A percentile compares a stretch with the other conserved stretches of the same genome.
phyloP scores from a whole-genome alignment of 2,888 invertebrate species.

The Philonicus albiceps region DNA sequence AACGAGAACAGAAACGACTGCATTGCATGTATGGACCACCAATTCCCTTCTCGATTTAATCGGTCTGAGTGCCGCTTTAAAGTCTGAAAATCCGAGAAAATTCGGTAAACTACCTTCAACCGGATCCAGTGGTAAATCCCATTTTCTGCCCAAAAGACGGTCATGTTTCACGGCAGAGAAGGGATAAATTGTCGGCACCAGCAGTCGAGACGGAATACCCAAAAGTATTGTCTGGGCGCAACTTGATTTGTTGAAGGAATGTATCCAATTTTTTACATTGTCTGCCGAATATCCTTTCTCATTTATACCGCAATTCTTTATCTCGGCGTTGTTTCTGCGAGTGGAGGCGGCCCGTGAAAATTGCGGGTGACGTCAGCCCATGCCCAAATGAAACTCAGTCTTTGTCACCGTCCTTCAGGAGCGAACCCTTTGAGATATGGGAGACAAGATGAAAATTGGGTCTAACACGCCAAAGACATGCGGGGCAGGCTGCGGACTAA shows the following conservation, averaged over 20 bases:
- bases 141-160: neutral
- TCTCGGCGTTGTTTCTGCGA: neutral
- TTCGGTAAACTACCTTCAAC: neutral
- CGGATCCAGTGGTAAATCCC: neutral
- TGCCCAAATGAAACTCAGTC: neutral
- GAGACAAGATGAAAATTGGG: neutral
- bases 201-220: slow-evolving; percentile 37
- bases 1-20: neutral
- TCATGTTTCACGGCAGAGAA: slow-evolving; percentile 29
- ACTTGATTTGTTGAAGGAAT: slow-evolving; percentile 38
- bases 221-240: slow-evolving; percentile 37
- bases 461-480: neutral
- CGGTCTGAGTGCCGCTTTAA: neutral
- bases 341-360: neutral
- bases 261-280: slow-evolving; percentile 34
- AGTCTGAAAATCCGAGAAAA: neutral
- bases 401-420: neutral
- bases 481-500: neutral
- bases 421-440: neutral
- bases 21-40: neutral
- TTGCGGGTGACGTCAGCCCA: slow-evolving; percentile 12
- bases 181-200: slow-evolving; percentile 31
- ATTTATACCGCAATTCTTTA: slow-evolving; percentile 29
- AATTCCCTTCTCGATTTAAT: neutral
- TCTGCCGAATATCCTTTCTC: slow-evolving; percentile 34